These are phyloP conservation scores for Eupristina koningsbergeri DNA, from an alignment of 1,140 invertebrate species.

Conservation along the genomic window DNA sequence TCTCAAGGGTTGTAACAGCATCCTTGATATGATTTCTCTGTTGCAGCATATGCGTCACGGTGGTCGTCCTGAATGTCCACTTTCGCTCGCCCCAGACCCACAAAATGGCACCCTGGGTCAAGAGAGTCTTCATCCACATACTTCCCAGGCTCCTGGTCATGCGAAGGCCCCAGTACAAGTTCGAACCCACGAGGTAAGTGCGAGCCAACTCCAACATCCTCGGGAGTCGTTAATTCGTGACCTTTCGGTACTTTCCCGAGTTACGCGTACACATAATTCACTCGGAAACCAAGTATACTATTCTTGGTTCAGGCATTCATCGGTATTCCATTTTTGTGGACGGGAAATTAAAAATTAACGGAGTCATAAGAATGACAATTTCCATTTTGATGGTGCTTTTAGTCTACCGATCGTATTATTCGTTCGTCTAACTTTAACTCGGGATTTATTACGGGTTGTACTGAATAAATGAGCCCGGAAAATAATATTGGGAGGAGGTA, in stretches of 20 bases:
- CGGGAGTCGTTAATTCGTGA: background rate
- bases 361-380: background rate
- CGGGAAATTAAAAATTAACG: background rate
- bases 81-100: constrained; percentile 96
- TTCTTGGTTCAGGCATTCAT: background rate
- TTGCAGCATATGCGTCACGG: constrained; percentile 96
- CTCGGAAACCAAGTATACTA: background rate
- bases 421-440: no score
- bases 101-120: constrained; percentile 94
- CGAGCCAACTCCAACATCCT: background rate
- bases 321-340: background rate
- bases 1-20: background rate
- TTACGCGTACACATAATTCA: background rate
- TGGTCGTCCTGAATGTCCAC: constrained; percentile 96
- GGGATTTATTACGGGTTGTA: no score
- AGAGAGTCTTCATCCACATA: constrained; percentile 92
- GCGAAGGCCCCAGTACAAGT: constrained; percentile 86
- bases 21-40: constrained; percentile 20
- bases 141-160: constrained; percentile 88
- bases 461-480: no score
- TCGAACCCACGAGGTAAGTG: constrained; percentile 81
- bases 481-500: no score
- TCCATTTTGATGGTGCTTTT: background rate
- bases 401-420: no score
- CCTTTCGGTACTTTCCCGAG: background rate